Percentiles rank a stretch among this genome's conserved stretches.
Evolutionary conservation across 2,797 vertebrate genomes (phyloP).

Genomic region (Otus scops): DNA sequence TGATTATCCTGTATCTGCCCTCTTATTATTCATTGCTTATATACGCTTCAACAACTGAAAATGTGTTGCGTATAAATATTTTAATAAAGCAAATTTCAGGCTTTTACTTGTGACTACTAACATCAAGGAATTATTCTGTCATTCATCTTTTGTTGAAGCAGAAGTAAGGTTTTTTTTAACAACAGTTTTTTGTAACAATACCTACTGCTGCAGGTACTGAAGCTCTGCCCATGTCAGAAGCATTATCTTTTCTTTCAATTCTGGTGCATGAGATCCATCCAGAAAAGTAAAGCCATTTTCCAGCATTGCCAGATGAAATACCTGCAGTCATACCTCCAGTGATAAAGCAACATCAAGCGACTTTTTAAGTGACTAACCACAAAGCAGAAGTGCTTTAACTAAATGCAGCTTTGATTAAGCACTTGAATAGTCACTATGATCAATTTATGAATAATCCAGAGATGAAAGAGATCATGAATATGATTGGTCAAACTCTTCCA

Average conservation of each 20-base stretch:
- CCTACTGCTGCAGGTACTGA: background rate
- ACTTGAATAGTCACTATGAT: background rate
- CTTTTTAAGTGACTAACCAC: background rate
- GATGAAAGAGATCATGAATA: background rate
- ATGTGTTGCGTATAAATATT: background rate
- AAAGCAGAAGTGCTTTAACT: background rate
- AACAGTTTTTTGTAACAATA: background rate
- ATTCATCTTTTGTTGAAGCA: background rate
- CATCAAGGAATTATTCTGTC: background rate
- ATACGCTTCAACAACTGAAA: background rate
- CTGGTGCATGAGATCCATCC: background rate
- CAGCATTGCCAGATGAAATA: background rate
- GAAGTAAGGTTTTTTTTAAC: background rate
- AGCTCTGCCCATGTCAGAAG: background rate
- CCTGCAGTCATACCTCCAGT: background rate
- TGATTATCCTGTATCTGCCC: background rate
- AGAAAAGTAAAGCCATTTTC: background rate
- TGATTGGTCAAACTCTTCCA: background rate
- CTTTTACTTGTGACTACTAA: background rate
- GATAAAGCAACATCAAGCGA: background rate
- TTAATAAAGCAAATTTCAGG: background rate
- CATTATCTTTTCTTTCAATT: background rate
- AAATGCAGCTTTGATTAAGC: constrained; percentile 36
- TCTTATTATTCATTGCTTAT: background rate
- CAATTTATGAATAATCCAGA: background rate